Conservation (phyloP, 1,140 invertebrate species). For the Diabrotica undecimpunctata region DNA sequence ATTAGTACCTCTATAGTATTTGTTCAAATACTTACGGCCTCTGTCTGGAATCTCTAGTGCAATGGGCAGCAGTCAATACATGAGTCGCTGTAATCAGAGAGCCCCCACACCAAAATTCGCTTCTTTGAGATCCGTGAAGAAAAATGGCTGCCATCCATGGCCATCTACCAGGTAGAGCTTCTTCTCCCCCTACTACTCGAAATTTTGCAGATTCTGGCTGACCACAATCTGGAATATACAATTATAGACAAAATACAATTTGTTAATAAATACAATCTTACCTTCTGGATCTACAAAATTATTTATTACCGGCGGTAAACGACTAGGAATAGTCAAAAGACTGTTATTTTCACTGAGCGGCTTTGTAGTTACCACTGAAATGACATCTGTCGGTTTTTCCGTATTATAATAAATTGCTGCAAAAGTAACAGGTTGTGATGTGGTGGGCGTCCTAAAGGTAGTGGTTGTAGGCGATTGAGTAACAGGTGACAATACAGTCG, state of each 20-base stretch:
- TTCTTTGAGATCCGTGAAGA: slow-evolving; percentile 76
- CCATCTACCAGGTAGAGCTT: slow-evolving; percentile 77
- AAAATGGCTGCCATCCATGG: slow-evolving; percentile 95
- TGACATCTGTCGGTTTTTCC: slow-evolving; percentile 22
- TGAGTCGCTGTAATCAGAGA: slow-evolving; percentile 76
- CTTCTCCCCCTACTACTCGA: slow-evolving; percentile 84
- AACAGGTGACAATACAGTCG: slow-evolving; percentile 11
- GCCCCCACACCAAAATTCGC: slow-evolving; percentile 93
- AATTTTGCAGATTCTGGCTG: slow-evolving; percentile 76
- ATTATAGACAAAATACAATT: background rate
- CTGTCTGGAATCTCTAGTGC: slow-evolving; percentile 80
- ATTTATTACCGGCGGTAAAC: slow-evolving; percentile 34
- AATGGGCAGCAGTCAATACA: slow-evolving; percentile 89
- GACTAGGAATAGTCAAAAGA: slow-evolving; percentile 35
- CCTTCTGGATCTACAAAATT: slow-evolving; percentile 51
- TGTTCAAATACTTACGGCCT: slow-evolving; percentile 62
- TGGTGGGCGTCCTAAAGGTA: slow-evolving; percentile 22
- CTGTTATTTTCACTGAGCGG: slow-evolving; percentile 38
- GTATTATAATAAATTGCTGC: slow-evolving; percentile 34
- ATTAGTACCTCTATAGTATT: background rate
- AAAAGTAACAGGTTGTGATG: slow-evolving; percentile 18
- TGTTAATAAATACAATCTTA: slow-evolving; percentile 16
- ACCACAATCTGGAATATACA: slow-evolving; percentile 64
- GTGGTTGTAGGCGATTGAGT: slow-evolving; percentile 21
- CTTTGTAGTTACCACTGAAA: background rate